phyloP scores from a whole-genome alignment of 2,113 vertebrate species.

The Neotoma lepida region DNA sequence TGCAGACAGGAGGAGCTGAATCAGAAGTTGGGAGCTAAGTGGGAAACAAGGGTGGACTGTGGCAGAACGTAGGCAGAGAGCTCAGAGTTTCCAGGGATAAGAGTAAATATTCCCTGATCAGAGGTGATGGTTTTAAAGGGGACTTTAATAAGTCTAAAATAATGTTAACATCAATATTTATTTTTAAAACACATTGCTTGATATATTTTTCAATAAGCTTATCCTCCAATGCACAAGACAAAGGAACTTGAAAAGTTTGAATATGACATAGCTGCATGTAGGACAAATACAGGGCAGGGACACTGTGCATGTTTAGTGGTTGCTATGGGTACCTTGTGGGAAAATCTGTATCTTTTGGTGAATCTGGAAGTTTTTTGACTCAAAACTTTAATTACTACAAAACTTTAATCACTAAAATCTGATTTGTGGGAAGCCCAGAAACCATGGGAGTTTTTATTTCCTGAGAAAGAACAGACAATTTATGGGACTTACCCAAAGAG shows the following conservation, averaged over 20 bases:
- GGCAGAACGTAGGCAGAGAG: neutral
- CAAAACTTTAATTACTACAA: neutral
- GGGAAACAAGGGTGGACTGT: neutral
- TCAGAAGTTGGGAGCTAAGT: neutral
- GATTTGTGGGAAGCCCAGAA: neutral
- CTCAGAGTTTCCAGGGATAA: neutral
- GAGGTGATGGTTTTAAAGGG: neutral
- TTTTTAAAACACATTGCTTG: neutral
- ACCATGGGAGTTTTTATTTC: neutral
- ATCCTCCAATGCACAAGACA: neutral
- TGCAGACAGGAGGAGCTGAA: neutral
- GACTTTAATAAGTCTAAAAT: neutral
- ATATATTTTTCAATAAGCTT: neutral
- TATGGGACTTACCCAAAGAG: neutral
- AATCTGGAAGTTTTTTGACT: neutral
- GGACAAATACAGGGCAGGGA: neutral
- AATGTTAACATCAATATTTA: neutral
- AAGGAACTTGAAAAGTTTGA: neutral
- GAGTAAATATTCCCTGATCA: neutral
- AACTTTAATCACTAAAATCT: neutral
- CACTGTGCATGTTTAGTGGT: neutral
- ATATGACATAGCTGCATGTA: neutral
- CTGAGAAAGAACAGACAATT: neutral
- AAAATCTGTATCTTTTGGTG: neutral
- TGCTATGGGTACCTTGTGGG: neutral